Base-by-base conservation (phyloP, 1,140 invertebrate genomes). In the Drosophila teissieri region DNA sequence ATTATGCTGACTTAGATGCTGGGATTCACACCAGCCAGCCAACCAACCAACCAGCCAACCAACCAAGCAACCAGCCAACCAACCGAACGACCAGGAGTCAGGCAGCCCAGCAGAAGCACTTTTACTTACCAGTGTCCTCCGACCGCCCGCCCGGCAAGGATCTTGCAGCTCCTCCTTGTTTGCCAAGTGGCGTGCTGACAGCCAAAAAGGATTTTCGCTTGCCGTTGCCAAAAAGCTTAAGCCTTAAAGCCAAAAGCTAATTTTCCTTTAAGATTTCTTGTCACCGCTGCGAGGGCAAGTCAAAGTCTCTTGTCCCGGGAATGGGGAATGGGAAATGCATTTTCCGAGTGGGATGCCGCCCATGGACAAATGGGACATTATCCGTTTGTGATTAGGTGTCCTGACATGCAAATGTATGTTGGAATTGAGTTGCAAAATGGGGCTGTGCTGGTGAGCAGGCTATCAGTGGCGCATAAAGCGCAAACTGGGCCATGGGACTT, bases 161-260 rank as follows among this genome's bases (percentile, higher is more conserved):
- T 65, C 73, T 51, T 51, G 10, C 36, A 44, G 63, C 52, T 57
- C 40, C 53, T 52, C 72, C 80, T 83, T 86, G 79, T 89, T 83
- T 88, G 84, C 84, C 83, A 88, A 88, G 84, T 88, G 84, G 84
- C 73, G 73, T 89, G 84, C 84, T 89, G 84, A 89, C 84, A 89
- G 85, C 85, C 86, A 79, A 89, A 89, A 89, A 89, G 85, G 84
- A 89, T 89, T 89, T 76, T 74, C 73, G 84, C 76, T 89, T 80
- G 76, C 76, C 80, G 57, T 78, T 86, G 84, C 84, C 84, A 89
- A 89, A 82, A 89, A 82, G 83, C 75, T 84, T 89, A 89, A 89
- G 84, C 84, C 85, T 89, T 89, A 89, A 89, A 89, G 84, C 84
- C 84, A 84, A 80, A 82, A 89, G 84, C 84, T 89, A 89, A 89